These are phyloP conservation scores for Achroia grisella DNA, from an alignment of 1,140 invertebrate genomes.

Conservation along the genomic window DNA sequence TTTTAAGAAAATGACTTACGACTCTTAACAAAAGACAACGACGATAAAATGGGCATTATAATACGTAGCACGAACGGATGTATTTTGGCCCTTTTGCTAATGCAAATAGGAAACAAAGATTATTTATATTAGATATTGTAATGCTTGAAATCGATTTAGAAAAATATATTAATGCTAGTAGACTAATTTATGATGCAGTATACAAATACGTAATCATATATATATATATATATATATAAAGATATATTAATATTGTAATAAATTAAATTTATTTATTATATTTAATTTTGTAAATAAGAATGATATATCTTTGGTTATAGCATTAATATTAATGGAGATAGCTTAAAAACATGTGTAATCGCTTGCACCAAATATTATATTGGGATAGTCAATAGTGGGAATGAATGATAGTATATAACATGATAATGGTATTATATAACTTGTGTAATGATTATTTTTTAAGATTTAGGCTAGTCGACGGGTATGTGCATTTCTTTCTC, in stretches of 20 bases:
- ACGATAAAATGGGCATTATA: slow-evolving; percentile 24
- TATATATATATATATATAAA: too few species aligned
- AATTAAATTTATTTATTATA: neutral
- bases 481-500: slow-evolving; percentile 62
- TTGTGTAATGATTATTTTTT: slow-evolving; percentile 18
- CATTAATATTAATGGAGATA: too few species aligned
- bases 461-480: slow-evolving; percentile 62
- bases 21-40: slow-evolving; percentile 54
- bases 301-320: too few species aligned
- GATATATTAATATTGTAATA: too few species aligned
- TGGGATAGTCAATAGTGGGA: slow-evolving; percentile 24
- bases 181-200: slow-evolving; percentile 2
- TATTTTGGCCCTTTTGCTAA: slow-evolving; percentile 25
- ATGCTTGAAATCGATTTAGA: slow-evolving; percentile 9
- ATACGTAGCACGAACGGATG: neutral
- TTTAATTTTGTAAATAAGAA: neutral
- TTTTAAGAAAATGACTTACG: slow-evolving; percentile 34
- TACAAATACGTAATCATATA: slow-evolving; percentile 14
- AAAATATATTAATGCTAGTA: slow-evolving; percentile 11
- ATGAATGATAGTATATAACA: slow-evolving; percentile 7
- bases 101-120: slow-evolving; percentile 30
- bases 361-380: slow-evolving; percentile 32
- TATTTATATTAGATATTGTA: slow-evolving; percentile 19
- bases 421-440: slow-evolving; percentile 20
- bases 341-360: slow-evolving; percentile 23